Conservation (phyloP, 2,888 invertebrate genomes). For the Galerucella pusilla region DNA sequence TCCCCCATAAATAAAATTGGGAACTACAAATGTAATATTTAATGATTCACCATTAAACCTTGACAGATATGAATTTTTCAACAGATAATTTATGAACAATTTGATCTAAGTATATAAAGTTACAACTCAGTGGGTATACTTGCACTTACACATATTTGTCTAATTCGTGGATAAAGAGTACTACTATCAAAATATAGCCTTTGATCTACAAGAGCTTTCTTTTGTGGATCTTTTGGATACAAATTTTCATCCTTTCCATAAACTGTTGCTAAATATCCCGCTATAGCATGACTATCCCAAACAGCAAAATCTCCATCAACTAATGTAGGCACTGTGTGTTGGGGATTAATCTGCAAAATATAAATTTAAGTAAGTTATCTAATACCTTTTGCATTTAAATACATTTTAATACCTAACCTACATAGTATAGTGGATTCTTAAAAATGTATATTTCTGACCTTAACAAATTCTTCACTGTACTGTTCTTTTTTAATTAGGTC, state of each 20-base stretch:
- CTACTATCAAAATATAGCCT: conserved; percentile 74
- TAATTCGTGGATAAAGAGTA: conserved; percentile 71
- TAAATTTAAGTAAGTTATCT: no score
- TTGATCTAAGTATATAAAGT: no score
- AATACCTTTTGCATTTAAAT: no score
- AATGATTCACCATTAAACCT: not conserved
- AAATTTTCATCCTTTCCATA: conserved; percentile 71
- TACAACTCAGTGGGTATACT: not conserved
- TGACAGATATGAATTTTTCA: not conserved
- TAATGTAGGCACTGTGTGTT: conserved; percentile 76
- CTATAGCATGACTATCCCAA: conserved; percentile 77
- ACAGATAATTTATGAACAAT: no score
- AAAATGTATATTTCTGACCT: conserved; percentile 52
- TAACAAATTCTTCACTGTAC: conserved; percentile 67
- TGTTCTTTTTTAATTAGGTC: conserved; percentile 72
- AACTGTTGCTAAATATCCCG: conserved; percentile 71
- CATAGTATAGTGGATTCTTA: not conserved
- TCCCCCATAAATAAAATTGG: conserved; percentile 72
- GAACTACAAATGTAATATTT: conserved; percentile 63
- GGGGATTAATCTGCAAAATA: conserved; percentile 71
- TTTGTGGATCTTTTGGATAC: conserved; percentile 71
- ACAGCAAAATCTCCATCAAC: conserved; percentile 74
- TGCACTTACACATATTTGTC: conserved; percentile 71
- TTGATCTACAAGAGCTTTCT: conserved; percentile 72
- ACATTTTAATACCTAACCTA: no score